phyloP scores from a whole-genome alignment of 1,140 invertebrate species.

The Chelonus insularis region DNA sequence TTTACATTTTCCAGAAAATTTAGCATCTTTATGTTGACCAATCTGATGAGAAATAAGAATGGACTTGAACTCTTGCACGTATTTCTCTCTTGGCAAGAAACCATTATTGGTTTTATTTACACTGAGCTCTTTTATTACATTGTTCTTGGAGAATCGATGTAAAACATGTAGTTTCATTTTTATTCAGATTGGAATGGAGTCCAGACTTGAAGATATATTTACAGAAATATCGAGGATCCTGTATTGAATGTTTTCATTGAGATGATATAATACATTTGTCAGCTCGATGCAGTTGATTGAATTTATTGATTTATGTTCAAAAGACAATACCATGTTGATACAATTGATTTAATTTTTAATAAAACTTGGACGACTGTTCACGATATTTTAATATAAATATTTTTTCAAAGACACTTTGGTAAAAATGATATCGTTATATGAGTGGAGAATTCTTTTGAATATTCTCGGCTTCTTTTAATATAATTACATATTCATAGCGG shows the following conservation, averaged over 20 bases:
- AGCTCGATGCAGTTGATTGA: conserved; percentile 19
- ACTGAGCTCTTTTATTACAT: background rate
- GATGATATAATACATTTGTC: conserved; percentile 12
- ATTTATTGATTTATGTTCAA: conserved; percentile 20
- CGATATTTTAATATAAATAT: too few relatives aligned
- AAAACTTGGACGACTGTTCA: background rate
- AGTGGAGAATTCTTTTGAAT: too few relatives aligned
- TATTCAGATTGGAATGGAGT: conserved; percentile 14
- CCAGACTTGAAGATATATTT: background rate
- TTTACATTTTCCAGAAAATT: conserved; percentile 12
- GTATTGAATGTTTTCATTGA: conserved; percentile 2
- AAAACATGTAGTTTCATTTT: conserved; percentile 11
- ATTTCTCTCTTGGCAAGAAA: too few relatives aligned
- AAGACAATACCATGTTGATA: conserved; percentile 9
- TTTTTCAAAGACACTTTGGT: too few relatives aligned
- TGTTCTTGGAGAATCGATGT: background rate
- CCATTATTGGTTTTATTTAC: conserved; percentile 1
- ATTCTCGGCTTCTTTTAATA: too few relatives aligned
- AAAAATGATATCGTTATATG: too few relatives aligned
- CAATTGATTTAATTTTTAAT: conserved; percentile 15
- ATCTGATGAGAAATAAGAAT: background rate
- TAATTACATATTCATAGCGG: too few relatives aligned
- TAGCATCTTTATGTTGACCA: background rate
- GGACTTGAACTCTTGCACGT: too few relatives aligned
- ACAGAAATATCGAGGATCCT: background rate